Evolutionary conservation across 2,888 invertebrate genomes (phyloP).

Genomic region (Limnephilus rhombicus): DNA sequence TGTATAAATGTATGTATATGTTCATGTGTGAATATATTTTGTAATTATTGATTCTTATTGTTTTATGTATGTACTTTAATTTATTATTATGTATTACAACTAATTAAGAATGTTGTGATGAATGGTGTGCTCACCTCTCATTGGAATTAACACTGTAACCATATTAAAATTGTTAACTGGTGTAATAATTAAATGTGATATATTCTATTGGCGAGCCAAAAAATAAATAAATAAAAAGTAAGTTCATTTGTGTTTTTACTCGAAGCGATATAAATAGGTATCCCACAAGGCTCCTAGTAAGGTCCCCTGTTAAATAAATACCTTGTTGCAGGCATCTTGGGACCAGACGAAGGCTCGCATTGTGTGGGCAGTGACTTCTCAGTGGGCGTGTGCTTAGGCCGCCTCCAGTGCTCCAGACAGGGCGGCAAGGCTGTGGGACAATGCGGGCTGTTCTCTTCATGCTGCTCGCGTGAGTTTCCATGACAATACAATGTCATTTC

Average conservation of each 20-base stretch:
- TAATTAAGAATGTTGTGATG: no score
- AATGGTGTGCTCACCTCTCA: no score
- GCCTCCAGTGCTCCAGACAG: slow-evolving; percentile 77
- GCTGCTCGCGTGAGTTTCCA: slow-evolving; percentile 74
- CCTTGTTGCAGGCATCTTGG: slow-evolving; percentile 68
- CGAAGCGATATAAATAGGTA: neutral
- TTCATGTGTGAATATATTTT: no score
- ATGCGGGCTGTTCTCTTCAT: slow-evolving; percentile 76
- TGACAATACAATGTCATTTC: neutral
- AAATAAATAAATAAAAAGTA: no score
- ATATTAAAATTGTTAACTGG: no score
- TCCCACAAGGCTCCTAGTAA: neutral
- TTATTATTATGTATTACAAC: no score
- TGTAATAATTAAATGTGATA: no score
- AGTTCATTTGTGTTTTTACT: neutral
- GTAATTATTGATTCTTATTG: no score
- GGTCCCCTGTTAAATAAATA: neutral
- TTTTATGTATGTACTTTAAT: no score
- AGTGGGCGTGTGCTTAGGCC: slow-evolving; percentile 75
- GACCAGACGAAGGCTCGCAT: slow-evolving; percentile 74
- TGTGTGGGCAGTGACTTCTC: slow-evolving; percentile 73
- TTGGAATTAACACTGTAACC: no score
- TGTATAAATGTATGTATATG: no score
- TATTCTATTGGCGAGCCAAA: no score
- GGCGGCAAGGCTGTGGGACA: slow-evolving; percentile 77